Evolutionary conservation across 2,888 invertebrate genomes (phyloP), one percentile per base, ranked within the genome.

Genomic region (Neoascia interrupta): DNA sequence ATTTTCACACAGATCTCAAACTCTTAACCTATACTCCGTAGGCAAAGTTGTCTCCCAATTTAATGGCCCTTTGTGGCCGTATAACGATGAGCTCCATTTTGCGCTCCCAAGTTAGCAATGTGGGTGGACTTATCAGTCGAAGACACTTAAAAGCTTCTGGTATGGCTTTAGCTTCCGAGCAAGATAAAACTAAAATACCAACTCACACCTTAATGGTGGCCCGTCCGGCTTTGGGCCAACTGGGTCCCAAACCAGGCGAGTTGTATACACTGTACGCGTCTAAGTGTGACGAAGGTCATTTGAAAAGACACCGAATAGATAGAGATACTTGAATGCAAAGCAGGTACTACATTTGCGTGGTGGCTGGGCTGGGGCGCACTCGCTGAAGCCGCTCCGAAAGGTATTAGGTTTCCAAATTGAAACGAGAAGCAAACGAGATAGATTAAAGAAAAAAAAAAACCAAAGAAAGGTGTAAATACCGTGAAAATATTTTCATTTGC

Each of bases 271-370:
- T n/a, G n/a, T 64, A 60, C 43, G 53, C 66, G 61, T 37, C 66
- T 58, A 5, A 66, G 72, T 49, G 36, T 31, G 47, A 54, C 72
- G 79, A 79, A 79, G 79, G 79, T 79, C 73, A 79, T 61, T 61
- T 34, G 21, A 5, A 54, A 72, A 72, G 54, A 68, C 36, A 53
- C 43, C 8, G 26, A 26, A 26, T 31, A 70, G 28, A 37, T 39
- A 34, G 45, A 68, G 53, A 70, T 60, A 72, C 72, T 41, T 64
- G 18, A 64, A 53, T 47, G 21, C 31, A 47, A 64, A 58, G 8
- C 31, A 31, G n/a, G n/a, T n/a, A n/a, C n/a, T n/a, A n/a, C n/a
- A n/a, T n/a, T n/a, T n/a, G n/a, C n/a, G n/a, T n/a, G n/a, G n/a
- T n/a, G n/a, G n/a, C n/a, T n/a, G n/a, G n/a, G n/a, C n/a, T n/a